Evolutionary conservation across 2,113 vertebrate genomes (phyloP), one percentile per base, ranked within the genome.

Genomic region (Cheirogaleus medius): DNA sequence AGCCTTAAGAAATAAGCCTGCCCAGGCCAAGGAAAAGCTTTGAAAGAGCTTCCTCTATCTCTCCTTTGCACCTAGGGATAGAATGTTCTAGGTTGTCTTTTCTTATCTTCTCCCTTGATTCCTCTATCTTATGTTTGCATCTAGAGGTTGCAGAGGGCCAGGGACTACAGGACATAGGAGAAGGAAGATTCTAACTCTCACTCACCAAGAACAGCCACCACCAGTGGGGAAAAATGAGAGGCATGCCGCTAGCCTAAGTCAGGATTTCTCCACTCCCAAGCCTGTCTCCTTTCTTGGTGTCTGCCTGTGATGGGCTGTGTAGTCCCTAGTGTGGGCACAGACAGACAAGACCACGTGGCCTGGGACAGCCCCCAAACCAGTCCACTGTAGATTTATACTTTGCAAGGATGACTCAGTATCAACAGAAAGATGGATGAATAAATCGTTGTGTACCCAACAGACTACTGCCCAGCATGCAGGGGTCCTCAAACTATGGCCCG

Each of bases 321-420:
- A 32, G 64, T 91, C 29, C 52, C 77, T 3, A 11, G 17, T 12
- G 0, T 5, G 25, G 81, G 15, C 8, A 68, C 8, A 71, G 37
- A 8, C 73, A 68, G 37, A 37, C 0, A 47, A 71, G 83, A 5
- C 25, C 10, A 1, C 0, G 0, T 0, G 0, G 66, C 21, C 58
- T 37, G 23, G 44, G n/a, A 54, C 32, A 68, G 44, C 47, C 54
- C 54, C 15, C n/a, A 42, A 27, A 15, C 5, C 39, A 37, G 39
- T 37, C 21, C 29, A 47, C n/a, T 7, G n/a, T 17, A 90, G 71
- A 69, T 71, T 39, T 44, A 68, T 20, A 29, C 52, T 91, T 86
- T 20, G 32, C 69, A 89, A 94, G 60, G 39, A n/a, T 42, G 52
- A 34, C 8, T 64, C 78, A 44, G 14, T 12, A 56, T 52, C 34